Evolutionary conservation across 2,888 invertebrate species (phyloP).

Genomic region (Nowickia ferox): DNA sequence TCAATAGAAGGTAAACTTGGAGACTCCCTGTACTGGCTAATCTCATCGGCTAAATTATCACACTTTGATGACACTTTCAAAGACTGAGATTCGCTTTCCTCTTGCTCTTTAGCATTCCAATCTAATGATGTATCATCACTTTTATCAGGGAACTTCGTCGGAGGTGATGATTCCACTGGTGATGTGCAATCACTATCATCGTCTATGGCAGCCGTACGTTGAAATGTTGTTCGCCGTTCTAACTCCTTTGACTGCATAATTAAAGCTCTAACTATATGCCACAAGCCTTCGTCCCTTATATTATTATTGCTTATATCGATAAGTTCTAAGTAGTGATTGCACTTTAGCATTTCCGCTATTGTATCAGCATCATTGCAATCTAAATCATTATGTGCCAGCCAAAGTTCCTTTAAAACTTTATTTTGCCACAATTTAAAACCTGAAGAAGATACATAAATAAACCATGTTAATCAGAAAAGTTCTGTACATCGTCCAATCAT

Average conservation of each 20-base stretch:
- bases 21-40: constrained; percentile 24
- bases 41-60: neutral
- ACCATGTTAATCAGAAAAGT: neutral
- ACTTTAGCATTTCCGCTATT: constrained; percentile 89
- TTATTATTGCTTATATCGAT: constrained; percentile 91
- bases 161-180: constrained; percentile 65
- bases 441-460: constrained; percentile 80
- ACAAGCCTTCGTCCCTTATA: constrained; percentile 87
- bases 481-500: neutral
- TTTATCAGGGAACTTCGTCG: constrained; percentile 47
- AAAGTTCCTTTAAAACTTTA: constrained; percentile 89
- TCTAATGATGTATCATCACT: constrained; percentile 41
- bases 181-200: constrained; percentile 76
- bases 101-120: constrained; percentile 44
- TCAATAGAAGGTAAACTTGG: constrained; percentile 52
- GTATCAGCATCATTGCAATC: constrained; percentile 90
- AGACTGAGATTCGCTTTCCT: constrained; percentile 14
- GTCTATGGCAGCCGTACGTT: constrained; percentile 78
- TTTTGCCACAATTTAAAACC: constrained; percentile 92
- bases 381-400: constrained; percentile 92
- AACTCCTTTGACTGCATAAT: constrained; percentile 86
- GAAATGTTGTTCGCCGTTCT: constrained; percentile 78
- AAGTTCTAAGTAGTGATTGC: constrained; percentile 90
- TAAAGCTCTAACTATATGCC: constrained; percentile 89
- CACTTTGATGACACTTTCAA: neutral